These are phyloP conservation scores for Chaenodraco wilsoni DNA, from an alignment of 2,797 vertebrate genomes.

Conservation along the genomic window DNA sequence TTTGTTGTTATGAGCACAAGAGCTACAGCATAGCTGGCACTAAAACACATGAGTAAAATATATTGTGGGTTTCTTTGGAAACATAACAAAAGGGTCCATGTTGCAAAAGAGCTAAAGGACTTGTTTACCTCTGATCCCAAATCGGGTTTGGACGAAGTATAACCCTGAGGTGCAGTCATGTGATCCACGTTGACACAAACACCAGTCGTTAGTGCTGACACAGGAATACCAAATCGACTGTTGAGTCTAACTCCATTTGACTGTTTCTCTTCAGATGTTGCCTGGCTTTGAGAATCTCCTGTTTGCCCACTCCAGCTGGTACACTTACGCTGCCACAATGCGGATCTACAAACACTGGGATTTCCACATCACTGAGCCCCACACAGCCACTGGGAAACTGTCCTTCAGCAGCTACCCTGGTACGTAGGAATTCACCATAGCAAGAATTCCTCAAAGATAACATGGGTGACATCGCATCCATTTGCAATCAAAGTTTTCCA, in stretches of 20 bases:
- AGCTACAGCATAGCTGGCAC: no score
- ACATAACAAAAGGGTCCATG: no score
- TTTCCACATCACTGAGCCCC: constrained; percentile 83
- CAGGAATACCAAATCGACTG: background rate
- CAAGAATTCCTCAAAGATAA: background rate
- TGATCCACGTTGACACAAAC: background rate
- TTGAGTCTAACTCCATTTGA: background rate
- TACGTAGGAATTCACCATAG: constrained; percentile 37
- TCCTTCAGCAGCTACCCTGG: constrained; percentile 97
- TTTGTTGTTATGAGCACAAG: no score
- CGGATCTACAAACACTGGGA: constrained; percentile 95
- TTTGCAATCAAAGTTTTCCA: background rate
- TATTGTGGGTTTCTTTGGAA: no score
- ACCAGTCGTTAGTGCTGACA: constrained; percentile 2
- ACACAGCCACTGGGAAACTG: constrained; percentile 80
- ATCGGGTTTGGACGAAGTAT: background rate
- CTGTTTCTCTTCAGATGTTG: constrained; percentile 82
- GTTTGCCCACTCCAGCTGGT: constrained; percentile 95
- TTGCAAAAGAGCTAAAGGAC: no score
- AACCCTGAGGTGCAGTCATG: background rate
- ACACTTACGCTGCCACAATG: constrained; percentile 90
- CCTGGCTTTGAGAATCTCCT: constrained; percentile 93
- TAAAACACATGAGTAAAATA: no score
- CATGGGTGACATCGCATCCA: background rate
- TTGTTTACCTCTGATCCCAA: background rate